Base-by-base conservation (phyloP, 2,797 vertebrate genomes). In the Malacoctenus gilli region DNA sequence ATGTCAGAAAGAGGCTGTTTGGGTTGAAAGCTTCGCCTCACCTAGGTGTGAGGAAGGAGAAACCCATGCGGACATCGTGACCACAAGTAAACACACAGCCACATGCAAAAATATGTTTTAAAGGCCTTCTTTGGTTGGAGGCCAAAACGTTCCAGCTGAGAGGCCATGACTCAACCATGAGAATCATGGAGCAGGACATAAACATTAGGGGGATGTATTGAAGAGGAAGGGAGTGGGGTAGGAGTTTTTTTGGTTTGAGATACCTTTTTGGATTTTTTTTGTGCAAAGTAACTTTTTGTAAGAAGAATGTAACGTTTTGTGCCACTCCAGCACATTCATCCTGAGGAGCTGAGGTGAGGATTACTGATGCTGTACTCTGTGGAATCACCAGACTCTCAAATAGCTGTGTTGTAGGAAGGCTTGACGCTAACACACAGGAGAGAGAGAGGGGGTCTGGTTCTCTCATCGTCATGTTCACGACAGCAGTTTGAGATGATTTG, bases 81-180 rank as follows among this genome's bases (percentile, higher is more conserved):
- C n/a, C n/a, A 8, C 19, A 14, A 35, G 12, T 15, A 39, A 39
- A 39, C 37, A 39, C 37, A 39, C 18, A 39, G 20, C 37, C 14
- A 8, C 40, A n/a, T n/a, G n/a, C n/a, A n/a, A n/a, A n/a, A n/a
- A n/a, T n/a, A 41, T 19, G 37, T 8, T 38, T 34, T 7, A 18
- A 13, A 46, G 47, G 37, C 18, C 10, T 5, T 10, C 1, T 8
- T n/a, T 40, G 34, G 25, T 23, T 36, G 8, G 13, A 52, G 20
- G 37, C 37, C 32, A 39, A 34, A 36, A 18, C 23, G 51, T 44
- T 48, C 46, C 46, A 35, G 23, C 31, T 42, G 44, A 34, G 16
- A 50, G 31, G 28, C 32, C 3, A 13, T 23, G 14, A 37, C 9
- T 57, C 19, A n/a, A 37, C 35, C 52, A 1, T 32, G n/a, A 38